These are phyloP conservation scores for Notospermus geniculatus DNA, from an alignment of 1,140 invertebrate species.

Conservation along the genomic window DNA sequence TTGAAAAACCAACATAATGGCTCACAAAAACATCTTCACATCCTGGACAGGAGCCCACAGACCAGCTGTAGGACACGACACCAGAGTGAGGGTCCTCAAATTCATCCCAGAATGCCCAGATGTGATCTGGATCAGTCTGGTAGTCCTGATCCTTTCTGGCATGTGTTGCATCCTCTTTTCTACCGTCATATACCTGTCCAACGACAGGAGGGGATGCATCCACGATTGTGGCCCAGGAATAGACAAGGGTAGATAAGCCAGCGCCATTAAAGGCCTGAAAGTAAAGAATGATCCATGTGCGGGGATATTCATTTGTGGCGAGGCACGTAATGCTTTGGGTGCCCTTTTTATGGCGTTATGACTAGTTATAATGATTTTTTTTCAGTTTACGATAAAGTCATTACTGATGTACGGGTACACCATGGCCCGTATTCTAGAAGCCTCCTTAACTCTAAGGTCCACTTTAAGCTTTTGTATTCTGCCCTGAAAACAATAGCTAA, in stretches of 20 bases:
- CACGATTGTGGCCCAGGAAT: constrained; percentile 17
- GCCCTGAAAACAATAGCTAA: no score
- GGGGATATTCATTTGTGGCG: no score
- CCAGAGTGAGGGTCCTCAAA: constrained; percentile 23
- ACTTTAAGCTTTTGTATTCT: no score
- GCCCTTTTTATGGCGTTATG: no score
- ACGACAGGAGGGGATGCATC: constrained; percentile 7
- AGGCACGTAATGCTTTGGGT: no score
- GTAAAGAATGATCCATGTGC: background rate
- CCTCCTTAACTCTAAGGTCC: no score
- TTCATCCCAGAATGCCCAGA: background rate
- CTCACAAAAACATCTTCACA: constrained; percentile 27
- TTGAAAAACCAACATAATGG: constrained; percentile 14
- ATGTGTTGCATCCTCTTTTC: no score
- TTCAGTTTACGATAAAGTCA: no score
- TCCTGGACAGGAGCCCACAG: constrained; percentile 25
- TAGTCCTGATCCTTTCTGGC: constrained; percentile 1
- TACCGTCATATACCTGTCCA: constrained; percentile 29
- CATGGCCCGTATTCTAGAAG: no score
- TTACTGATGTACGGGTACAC: no score
- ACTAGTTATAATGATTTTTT: no score
- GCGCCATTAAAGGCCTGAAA: constrained; percentile 31
- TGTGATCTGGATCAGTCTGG: background rate
- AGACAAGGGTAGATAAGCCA: constrained; percentile 19
- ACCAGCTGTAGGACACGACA: constrained; percentile 21